These are phyloP conservation scores for Anthrax anthrax DNA, from an alignment of 2,888 invertebrate species.

Conservation along the genomic window DNA sequence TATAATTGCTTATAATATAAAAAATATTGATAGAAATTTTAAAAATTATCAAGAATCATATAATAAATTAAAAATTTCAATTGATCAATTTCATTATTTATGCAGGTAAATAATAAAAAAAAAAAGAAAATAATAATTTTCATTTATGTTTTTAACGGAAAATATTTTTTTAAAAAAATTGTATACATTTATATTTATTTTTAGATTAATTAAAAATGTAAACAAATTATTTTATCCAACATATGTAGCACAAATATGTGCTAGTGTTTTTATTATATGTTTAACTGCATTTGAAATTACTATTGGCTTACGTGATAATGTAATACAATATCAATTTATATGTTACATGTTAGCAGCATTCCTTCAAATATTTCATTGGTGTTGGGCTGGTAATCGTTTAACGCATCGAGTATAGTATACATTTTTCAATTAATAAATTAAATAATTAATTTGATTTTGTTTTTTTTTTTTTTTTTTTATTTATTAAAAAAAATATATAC, in stretches of 20 bases:
- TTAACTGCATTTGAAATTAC: conserved; percentile 24
- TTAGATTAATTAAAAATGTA: conserved; percentile 15
- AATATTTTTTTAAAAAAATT: too few relatives aligned
- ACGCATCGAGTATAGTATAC: background rate
- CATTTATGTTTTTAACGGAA: too few relatives aligned
- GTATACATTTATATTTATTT: background rate
- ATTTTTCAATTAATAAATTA: too few relatives aligned
- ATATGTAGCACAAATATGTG: conserved; percentile 22
- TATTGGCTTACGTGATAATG: conserved; percentile 17
- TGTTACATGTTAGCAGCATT: conserved; percentile 20
- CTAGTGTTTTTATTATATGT: conserved; percentile 24
- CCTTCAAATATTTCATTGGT: conserved; percentile 24
- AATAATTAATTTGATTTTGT: background rate
- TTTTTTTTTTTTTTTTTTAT: background rate
- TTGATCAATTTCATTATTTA: background rate
- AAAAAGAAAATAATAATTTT: too few relatives aligned
- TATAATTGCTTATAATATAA: background rate
- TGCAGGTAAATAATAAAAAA: background rate
- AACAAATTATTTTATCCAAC: conserved; percentile 19
- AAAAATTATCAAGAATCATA: background rate
- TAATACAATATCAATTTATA: conserved; percentile 22
- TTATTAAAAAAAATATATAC: too few relatives aligned
- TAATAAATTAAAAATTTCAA: background rate
- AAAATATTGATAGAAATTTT: background rate
- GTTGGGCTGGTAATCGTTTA: conserved; percentile 20